phyloP scores from a whole-genome alignment of 2,113 vertebrate genomes.

The Semnornis frantzii region DNA sequence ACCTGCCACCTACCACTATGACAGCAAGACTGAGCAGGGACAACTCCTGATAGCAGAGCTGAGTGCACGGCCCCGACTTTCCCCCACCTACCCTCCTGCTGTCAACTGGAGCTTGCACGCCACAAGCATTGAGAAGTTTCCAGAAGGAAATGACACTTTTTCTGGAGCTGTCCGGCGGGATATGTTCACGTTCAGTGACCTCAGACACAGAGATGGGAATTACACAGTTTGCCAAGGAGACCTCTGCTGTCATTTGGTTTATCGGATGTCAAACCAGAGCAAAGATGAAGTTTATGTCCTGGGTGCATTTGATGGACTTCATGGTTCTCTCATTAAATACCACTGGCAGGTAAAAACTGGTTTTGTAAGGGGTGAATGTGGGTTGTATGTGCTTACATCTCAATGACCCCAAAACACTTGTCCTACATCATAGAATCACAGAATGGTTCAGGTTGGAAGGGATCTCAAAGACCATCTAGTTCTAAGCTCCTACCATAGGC shows the following conservation, averaged over 20 bases:
- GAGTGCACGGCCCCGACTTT: background rate
- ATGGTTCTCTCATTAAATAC: conserved; percentile 66
- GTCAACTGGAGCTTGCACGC: conserved; percentile 64
- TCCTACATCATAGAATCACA: background rate
- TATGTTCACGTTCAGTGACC: conserved; percentile 69
- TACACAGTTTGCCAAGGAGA: conserved; percentile 72
- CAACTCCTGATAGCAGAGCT: conserved; percentile 62
- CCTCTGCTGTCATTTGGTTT: conserved; percentile 73
- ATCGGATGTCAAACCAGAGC: conserved; percentile 55
- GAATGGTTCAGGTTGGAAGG: too few species aligned
- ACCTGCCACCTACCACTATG: conserved; percentile 50
- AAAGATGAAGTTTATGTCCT: conserved; percentile 67
- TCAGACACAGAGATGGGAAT: conserved; percentile 50
- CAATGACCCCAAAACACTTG: background rate
- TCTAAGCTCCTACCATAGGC: too few species aligned
- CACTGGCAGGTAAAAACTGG: conserved; percentile 73
- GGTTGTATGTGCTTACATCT: background rate
- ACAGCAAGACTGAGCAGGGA: conserved; percentile 60
- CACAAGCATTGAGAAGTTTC: background rate
- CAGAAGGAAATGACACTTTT: conserved; percentile 20
- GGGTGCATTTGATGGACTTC: conserved; percentile 72
- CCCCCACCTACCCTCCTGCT: background rate
- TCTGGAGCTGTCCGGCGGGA: conserved; percentile 49
- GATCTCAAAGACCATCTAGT: too few species aligned
- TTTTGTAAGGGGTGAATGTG: background rate